phyloP scores from a whole-genome alignment of 2,888 invertebrate species.

The Drosophila neotestacea region DNA sequence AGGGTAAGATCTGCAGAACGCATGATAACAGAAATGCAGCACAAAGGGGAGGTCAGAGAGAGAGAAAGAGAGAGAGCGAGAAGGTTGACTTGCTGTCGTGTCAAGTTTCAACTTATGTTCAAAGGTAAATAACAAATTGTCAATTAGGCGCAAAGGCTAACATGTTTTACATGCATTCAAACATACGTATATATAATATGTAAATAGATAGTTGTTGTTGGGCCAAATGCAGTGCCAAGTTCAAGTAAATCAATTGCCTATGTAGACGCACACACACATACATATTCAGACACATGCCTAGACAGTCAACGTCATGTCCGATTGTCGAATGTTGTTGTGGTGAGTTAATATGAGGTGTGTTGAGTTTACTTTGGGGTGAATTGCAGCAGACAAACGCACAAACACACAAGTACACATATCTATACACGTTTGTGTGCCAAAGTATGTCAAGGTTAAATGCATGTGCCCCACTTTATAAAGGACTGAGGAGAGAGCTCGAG shows the following conservation, averaged over 20 bases:
- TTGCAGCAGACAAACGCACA: slow-evolving; percentile 28
- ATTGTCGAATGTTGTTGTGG: slow-evolving; percentile 27
- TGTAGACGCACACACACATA: slow-evolving; percentile 26
- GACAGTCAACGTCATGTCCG: slow-evolving; percentile 42
- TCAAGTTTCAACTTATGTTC: slow-evolving; percentile 26
- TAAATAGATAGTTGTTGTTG: slow-evolving; percentile 28
- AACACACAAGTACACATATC: slow-evolving; percentile 32
- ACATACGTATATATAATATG: slow-evolving; percentile 11
- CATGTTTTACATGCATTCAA: slow-evolving; percentile 35
- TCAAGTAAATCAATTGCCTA: slow-evolving; percentile 71
- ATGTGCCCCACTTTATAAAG: slow-evolving; percentile 71
- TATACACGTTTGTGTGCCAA: slow-evolving; percentile 28
- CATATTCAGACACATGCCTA: slow-evolving; percentile 12
- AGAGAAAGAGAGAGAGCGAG: not conserved
- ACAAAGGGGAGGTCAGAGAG: not conserved
- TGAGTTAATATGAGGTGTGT: slow-evolving; percentile 29
- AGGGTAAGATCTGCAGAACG: slow-evolving; percentile 26
- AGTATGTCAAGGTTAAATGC: slow-evolving; percentile 76
- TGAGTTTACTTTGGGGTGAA: slow-evolving; percentile 38
- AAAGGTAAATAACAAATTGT: slow-evolving; percentile 30
- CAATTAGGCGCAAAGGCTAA: slow-evolving; percentile 60
- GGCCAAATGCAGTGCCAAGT: slow-evolving; percentile 67
- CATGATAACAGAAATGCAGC: slow-evolving; percentile 26
- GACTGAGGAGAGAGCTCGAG: slow-evolving; percentile 35
- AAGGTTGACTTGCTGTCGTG: slow-evolving; percentile 5